These are phyloP conservation scores for Pelobates fuscus DNA, from an alignment of 2,113 vertebrate genomes.

Conservation along the genomic window DNA sequence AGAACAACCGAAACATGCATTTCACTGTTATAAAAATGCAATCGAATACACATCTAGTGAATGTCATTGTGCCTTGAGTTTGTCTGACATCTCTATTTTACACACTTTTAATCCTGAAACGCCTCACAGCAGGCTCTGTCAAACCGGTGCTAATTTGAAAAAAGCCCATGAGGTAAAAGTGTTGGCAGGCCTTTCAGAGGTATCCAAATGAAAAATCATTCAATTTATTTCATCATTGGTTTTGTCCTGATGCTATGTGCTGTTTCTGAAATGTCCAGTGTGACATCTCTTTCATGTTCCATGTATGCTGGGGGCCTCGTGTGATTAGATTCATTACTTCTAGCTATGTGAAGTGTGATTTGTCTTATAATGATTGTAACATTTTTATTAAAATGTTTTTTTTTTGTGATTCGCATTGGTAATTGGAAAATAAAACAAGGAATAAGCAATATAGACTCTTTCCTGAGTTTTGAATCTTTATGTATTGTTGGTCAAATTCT, in stretches of 20 bases:
- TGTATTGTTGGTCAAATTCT: too few species aligned
- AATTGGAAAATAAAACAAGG: too few species aligned
- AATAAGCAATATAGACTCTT: too few species aligned
- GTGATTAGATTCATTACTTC: too few species aligned
- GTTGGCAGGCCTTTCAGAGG: conserved; percentile 52
- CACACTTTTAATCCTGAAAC: conserved; percentile 63
- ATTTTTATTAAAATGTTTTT: too few species aligned
- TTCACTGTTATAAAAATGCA: conserved; percentile 58
- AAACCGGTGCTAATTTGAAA: conserved; percentile 61
- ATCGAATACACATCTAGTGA: conserved; percentile 57
- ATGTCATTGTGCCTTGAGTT: conserved; percentile 62
- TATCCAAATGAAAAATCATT: conserved; percentile 56
- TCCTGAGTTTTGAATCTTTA: too few species aligned
- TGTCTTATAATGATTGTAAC: too few species aligned
- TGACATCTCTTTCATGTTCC: too few species aligned
- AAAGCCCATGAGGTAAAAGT: conserved; percentile 56
- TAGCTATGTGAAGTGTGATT: too few species aligned
- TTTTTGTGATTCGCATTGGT: too few species aligned
- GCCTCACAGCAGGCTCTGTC: conserved; percentile 62
- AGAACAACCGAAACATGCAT: conserved; percentile 57
- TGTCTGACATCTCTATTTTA: conserved; percentile 61
- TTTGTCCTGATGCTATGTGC: not conserved
- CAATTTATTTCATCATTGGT: conserved; percentile 47
- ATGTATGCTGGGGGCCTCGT: too few species aligned
- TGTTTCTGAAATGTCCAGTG: not conserved